phyloP scores from a whole-genome alignment of 2,797 vertebrate genomes.

The Pseudomugil tenellus region DNA sequence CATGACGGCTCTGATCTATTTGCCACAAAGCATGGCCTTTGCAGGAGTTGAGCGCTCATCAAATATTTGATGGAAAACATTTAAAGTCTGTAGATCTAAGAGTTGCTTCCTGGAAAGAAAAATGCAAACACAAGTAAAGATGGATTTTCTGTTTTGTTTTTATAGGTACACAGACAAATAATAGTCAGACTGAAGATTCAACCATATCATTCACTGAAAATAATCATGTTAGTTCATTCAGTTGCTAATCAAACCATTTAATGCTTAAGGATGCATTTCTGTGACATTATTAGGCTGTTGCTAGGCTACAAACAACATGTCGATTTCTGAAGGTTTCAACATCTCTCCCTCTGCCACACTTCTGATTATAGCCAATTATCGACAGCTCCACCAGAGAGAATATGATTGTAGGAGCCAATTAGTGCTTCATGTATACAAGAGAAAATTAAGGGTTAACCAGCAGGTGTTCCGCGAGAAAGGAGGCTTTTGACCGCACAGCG shows the following conservation, averaged over 20 bases:
- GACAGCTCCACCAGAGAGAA: too few species aligned
- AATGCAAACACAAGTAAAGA: slow-evolving; percentile 27
- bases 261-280: too few species aligned
- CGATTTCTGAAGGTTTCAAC: too few species aligned
- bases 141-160: slow-evolving; percentile 1
- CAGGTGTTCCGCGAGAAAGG: too few species aligned
- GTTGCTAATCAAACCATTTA: background rate
- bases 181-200: background rate
- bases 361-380: too few species aligned
- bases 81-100: slow-evolving; percentile 27
- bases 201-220: background rate
- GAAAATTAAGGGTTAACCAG: too few species aligned
- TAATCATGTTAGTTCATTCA: background rate
- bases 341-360: too few species aligned
- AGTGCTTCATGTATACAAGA: too few species aligned
- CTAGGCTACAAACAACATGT: background rate
- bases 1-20: slow-evolving; percentile 43
- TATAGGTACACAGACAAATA: background rate
- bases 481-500: too few species aligned
- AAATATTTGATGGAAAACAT: slow-evolving; percentile 46
- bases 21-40: slow-evolving; percentile 42
- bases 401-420: too few species aligned
- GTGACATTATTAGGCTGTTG: background rate
- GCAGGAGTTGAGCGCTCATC: slow-evolving; percentile 40
- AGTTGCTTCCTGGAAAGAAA: slow-evolving; percentile 21